These are phyloP conservation scores for Sceliomorpha sp. DNA, from an alignment of 2,888 invertebrate species.

Conservation along the genomic window DNA sequence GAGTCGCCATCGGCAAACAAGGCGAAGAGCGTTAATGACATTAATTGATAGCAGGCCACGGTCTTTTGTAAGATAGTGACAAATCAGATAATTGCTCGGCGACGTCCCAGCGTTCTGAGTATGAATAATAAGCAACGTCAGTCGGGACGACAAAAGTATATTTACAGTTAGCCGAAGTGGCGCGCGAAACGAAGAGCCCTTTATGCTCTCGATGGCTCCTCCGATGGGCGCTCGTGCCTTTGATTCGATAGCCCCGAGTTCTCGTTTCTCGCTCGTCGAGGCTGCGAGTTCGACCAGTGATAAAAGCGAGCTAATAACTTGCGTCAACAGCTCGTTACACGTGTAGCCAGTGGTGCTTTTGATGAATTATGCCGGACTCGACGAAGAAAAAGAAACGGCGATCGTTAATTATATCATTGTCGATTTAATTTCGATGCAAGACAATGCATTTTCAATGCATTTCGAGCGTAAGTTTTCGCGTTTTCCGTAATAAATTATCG, in stretches of 20 bases:
- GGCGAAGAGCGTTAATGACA: slow-evolving; percentile 10
- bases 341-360: slow-evolving; percentile 12
- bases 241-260: slow-evolving; percentile 18
- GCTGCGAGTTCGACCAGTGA: slow-evolving; percentile 5
- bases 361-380: not conserved
- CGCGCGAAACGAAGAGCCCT: slow-evolving; percentile 9
- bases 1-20: slow-evolving; percentile 2
- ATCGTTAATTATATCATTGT: no score
- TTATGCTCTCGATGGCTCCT: slow-evolving; percentile 11
- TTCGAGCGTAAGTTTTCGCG: no score
- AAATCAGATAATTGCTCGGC: slow-evolving; percentile 49
- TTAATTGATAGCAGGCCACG: slow-evolving; percentile 14
- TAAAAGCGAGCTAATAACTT: slow-evolving; percentile 18
- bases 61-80: slow-evolving; percentile 37
- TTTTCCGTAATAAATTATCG: no score
- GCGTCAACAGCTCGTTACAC: slow-evolving; percentile 19
- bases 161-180: slow-evolving; percentile 26
- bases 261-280: slow-evolving; percentile 1
- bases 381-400: no score
- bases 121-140: slow-evolving; percentile 12
- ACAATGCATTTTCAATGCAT: no score
- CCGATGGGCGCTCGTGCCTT: slow-evolving; percentile 2
- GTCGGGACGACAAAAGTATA: slow-evolving; percentile 16
- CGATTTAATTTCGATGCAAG: no score
- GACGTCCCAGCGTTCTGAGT: slow-evolving; percentile 7